These are phyloP conservation scores for Cylindroiulus punctatus DNA, from an alignment of 2,888 invertebrate species.

Conservation along the genomic window DNA sequence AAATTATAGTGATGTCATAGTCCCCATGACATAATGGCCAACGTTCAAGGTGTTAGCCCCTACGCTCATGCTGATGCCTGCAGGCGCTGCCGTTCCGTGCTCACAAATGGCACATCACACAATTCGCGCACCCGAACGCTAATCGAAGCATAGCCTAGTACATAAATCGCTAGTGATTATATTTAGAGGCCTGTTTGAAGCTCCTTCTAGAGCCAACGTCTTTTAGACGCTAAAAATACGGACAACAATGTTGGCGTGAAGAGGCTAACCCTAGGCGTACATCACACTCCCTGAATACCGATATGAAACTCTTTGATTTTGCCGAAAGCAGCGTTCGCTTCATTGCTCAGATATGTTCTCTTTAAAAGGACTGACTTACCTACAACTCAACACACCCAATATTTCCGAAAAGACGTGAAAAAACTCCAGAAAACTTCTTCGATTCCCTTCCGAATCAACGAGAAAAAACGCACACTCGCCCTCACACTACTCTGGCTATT, in stretches of 20 bases:
- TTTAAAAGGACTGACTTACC: background rate
- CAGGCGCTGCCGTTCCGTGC: background rate
- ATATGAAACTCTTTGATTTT: background rate
- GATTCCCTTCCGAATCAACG: background rate
- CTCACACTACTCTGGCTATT: background rate
- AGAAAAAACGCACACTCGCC: background rate
- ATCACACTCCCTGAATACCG: slow-evolving; percentile 4
- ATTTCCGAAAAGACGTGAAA: background rate
- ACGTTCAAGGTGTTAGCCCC: background rate
- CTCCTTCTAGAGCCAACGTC: slow-evolving; percentile 26
- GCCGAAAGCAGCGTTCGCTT: background rate
- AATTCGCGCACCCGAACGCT: background rate
- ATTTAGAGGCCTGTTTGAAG: slow-evolving; percentile 32
- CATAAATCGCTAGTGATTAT: background rate
- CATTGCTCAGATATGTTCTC: background rate
- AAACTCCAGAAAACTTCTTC: slow-evolving; percentile 25
- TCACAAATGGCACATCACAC: background rate
- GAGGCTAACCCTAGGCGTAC: slow-evolving; percentile 26
- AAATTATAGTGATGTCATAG: background rate
- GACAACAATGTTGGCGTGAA: slow-evolving; percentile 20
- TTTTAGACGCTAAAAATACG: slow-evolving; percentile 17
- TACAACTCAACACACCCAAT: slow-evolving; percentile 14
- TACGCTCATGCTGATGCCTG: background rate
- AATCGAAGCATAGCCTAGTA: background rate
- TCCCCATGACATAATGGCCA: background rate